Evolutionary conservation across 2,888 invertebrate genomes (phyloP).

Genomic region (Hirtodrosophila confusa): DNA sequence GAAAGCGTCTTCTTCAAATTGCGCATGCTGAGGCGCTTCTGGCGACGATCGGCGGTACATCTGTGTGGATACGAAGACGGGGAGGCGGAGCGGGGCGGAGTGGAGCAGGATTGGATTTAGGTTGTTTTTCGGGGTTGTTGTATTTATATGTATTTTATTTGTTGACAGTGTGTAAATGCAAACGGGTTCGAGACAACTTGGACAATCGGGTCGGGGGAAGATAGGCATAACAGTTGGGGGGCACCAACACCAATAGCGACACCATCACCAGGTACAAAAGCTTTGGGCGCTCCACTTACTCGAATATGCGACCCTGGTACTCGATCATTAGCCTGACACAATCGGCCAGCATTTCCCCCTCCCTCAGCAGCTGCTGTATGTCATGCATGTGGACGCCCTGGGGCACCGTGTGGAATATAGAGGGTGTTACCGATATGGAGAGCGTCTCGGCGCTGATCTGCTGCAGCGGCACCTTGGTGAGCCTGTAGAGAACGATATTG

Average conservation of each 20-base stretch:
- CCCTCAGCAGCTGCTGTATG: constrained; percentile 76
- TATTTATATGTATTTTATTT: constrained; percentile 5
- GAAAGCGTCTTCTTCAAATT: constrained; percentile 80
- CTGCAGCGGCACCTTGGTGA: constrained; percentile 83
- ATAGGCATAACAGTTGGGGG: constrained; percentile 10
- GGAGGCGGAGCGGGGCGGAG: background rate
- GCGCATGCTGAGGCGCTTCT: constrained; percentile 73
- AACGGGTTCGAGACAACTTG: constrained; percentile 36
- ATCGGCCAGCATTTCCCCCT: constrained; percentile 80
- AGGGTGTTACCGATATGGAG: constrained; percentile 81
- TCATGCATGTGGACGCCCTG: constrained; percentile 77
- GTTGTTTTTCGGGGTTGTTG: background rate
- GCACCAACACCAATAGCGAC: constrained; percentile 39
- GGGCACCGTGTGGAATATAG: constrained; percentile 82
- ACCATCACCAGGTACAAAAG: constrained; percentile 46
- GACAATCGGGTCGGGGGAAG: background rate
- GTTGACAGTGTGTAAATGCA: constrained; percentile 3
- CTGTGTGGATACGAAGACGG: constrained; percentile 36
- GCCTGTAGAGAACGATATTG: constrained; percentile 44
- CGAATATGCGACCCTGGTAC: constrained; percentile 81
- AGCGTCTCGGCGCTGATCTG: constrained; percentile 82
- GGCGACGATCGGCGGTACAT: constrained; percentile 75
- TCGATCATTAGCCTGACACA: constrained; percentile 82
- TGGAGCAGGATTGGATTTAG: constrained; percentile 15
- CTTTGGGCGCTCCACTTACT: constrained; percentile 73